These are phyloP conservation scores for Brienomyrus brachyistius DNA, from an alignment of 2,113 vertebrate genomes.

Conservation along the genomic window DNA sequence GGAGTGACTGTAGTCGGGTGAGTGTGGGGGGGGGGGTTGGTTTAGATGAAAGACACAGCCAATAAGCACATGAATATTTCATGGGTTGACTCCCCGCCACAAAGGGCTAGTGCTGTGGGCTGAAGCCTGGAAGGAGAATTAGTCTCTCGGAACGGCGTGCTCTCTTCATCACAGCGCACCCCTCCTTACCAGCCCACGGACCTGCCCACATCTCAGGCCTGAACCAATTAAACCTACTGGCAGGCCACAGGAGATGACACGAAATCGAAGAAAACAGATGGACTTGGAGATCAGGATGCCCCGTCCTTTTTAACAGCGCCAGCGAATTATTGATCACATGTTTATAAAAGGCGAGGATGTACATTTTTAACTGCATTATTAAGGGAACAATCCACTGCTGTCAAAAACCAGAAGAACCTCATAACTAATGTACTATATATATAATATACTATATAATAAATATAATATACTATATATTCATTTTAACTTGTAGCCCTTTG, in stretches of 20 bases:
- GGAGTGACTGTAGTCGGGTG: neutral
- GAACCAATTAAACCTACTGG: neutral
- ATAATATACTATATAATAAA: too few species aligned
- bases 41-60: neutral
- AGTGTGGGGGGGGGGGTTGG: neutral
- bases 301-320: neutral
- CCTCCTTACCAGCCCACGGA: neutral
- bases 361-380: neutral
- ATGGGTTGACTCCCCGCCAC: neutral
- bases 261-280: neutral
- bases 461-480: too few species aligned
- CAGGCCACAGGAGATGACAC: neutral
- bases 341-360: neutral
- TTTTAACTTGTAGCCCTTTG: too few species aligned
- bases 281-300: neutral
- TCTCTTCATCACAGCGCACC: neutral
- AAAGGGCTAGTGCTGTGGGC: neutral
- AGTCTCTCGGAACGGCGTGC: neutral
- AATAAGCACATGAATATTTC: neutral
- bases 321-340: neutral
- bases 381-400: neutral
- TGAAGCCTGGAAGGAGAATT: neutral
- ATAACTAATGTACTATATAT: neutral
- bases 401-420: neutral
- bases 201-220: neutral